Evolutionary conservation across 2,797 vertebrate genomes (phyloP).

Genomic region (Lagodon rhomboides): DNA sequence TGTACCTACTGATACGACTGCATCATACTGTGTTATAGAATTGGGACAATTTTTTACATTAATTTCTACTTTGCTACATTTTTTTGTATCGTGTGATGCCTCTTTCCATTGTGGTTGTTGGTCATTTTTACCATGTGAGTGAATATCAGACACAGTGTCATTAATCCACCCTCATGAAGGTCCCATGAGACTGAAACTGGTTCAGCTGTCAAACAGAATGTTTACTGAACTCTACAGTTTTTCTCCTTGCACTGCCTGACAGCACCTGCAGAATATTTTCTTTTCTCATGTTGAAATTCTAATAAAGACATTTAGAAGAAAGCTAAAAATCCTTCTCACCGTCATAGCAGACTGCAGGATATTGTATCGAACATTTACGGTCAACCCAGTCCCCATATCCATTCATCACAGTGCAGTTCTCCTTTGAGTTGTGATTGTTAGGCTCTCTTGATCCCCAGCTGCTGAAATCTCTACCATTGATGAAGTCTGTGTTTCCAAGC

Average conservation of each 20-base stretch:
- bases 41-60: too few relatives aligned
- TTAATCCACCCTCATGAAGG: too few relatives aligned
- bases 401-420: slow-evolving; percentile 4
- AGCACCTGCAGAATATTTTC: neutral
- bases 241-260: neutral
- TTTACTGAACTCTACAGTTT: neutral
- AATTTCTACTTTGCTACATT: too few relatives aligned
- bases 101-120: too few relatives aligned
- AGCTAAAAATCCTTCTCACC: slow-evolving; percentile 26
- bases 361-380: rapidly evolving
- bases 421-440: rapidly evolving
- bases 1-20: too few relatives aligned
- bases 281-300: neutral
- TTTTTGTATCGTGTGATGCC: too few relatives aligned
- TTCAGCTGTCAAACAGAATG: neutral
- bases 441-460: neutral
- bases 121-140: too few relatives aligned
- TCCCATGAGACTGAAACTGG: neutral
- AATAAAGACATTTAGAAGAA: neutral
- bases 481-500: neutral
- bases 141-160: too few relatives aligned
- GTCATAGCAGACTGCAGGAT: slow-evolving; percentile 18
- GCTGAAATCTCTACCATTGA: neutral
- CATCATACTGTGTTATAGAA: too few relatives aligned
- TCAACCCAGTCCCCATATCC: rapidly evolving